Base-by-base conservation (phyloP, 2,113 vertebrate genomes). In the Psophia crepitans region DNA sequence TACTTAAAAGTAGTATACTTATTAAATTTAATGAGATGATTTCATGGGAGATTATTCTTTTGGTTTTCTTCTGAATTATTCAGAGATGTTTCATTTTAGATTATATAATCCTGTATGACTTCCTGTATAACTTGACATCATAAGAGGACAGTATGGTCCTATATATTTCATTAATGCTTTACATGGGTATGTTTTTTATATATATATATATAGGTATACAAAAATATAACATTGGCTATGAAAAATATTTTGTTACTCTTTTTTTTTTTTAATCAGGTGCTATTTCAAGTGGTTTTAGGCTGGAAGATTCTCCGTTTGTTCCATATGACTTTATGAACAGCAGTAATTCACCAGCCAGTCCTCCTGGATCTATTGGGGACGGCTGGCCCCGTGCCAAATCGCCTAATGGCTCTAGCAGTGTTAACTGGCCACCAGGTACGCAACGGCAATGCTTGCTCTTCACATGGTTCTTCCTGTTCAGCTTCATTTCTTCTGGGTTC, bases 371-470 rank as follows among this genome's bases (percentile, higher is more conserved):
- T 22, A 98, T 99, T 97, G 99, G 99, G 66, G 99, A 99, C 20
- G 98, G 99, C 98, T 99, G 99, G 99, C 99, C 99, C 98, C 99
- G 99, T 99, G 99, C 99, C 99, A 99, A 99, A 99, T 99, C 99
- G 97, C 99, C 99, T 97, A 99, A 98, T 75, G 98, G 99, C 98
- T 99, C 99, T 97, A 99, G 99, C 98, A 99, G 98, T 98, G 99
- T 99, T 99, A 99, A 99, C 64, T 99, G 99, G 99, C 99, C 99
- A 35, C 99, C 98, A 98, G 99, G 99, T 99, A 88, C 71, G 33
- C 44, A 5, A 1, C 4, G 1, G 14, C 41, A 3, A 5, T 4
- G 10, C 49, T 17, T 3, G 2, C 33, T 4, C 27, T 28, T n/a
- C 15, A 33, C 4, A 0, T 23, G 33, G 18, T 5, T 41, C 58